phyloP scores from a whole-genome alignment of 2,113 vertebrate genomes.

The Hippocampus mohnikei region DNA sequence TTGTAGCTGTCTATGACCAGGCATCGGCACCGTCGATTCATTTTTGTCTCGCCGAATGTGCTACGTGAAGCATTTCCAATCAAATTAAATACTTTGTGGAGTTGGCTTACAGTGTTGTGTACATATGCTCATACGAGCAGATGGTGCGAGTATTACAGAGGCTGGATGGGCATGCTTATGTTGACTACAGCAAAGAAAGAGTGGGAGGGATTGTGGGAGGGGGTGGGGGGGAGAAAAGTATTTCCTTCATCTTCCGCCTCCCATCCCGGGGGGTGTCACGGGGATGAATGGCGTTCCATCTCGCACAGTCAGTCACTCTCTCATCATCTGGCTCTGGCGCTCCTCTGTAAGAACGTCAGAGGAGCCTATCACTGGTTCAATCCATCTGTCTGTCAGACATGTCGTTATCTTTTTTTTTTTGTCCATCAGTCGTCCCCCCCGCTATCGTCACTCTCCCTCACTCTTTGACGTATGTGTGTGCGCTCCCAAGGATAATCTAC shows the following conservation, averaged over 20 bases:
- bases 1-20: too few species aligned
- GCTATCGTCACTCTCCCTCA: conserved; percentile 9
- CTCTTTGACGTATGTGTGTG: not conserved
- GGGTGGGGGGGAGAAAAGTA: not conserved
- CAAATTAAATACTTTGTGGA: not conserved
- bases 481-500: not conserved
- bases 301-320: conserved; percentile 57
- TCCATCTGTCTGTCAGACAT: conserved; percentile 46
- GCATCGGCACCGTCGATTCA: not conserved
- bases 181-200: conserved; percentile 46
- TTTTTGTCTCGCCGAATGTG: not conserved
- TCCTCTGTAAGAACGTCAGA: conserved; percentile 56
- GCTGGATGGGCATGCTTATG: conserved; percentile 32
- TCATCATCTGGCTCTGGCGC: conserved; percentile 56
- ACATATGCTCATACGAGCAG: conserved; percentile 46
- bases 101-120: conserved; percentile 12
- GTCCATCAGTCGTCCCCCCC: conserved; percentile 12
- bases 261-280: conserved; percentile 36
- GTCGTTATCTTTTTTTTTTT: conserved; percentile 29
- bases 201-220: not conserved
- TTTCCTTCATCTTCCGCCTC: conserved; percentile 21
- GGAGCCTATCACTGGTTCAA: conserved; percentile 42
- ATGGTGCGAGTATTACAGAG: conserved; percentile 44
- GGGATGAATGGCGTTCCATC: conserved; percentile 55
- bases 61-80: not conserved